Base-by-base conservation (phyloP, 2,888 invertebrate genomes). In the Oscheius onirici region DNA sequence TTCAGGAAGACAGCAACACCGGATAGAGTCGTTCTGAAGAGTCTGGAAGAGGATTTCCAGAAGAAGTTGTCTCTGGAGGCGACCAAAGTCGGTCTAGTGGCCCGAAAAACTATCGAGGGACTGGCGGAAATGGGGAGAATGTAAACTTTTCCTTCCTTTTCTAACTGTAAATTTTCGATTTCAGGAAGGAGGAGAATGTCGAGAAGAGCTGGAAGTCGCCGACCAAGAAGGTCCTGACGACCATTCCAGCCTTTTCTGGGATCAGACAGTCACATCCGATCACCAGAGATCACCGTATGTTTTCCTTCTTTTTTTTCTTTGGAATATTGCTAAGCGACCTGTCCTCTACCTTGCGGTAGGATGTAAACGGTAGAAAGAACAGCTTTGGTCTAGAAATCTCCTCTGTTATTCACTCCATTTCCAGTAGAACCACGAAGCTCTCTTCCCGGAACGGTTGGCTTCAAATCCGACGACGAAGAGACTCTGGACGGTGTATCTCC, bases 201-300 rank as follows among this genome's bases (percentile, higher is more conserved):
- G 58, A 41, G 40, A 58, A 58, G 13, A n/a, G 20, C 5, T 58
- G 58, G 58, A 40, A 58, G 20, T 58, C 58, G 1, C 58, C 58
- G 13, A 10, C 41, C 3, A 58, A 58, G 20, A 58, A 41, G 58
- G 11, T n/a, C 11, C 24, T 1, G 2, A 20, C 15, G n/a, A 10
- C 11, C 8, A 58, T 58, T 17, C 58, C 58, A 3, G 20, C n/a
- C 11, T 58, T 58, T 41, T 58, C 58, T 2, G 58, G 58, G 5
- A 20, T 58, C 13, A 34, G 58, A 22, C 58, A 58, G 58, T 58
- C 58, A 11, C 58, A 58, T 41, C 58, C 58, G 2, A n/a, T 58
- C 17, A 43, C 40, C 1, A 58, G 41, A n/a, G 58, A 58, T 6
- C 20, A 40, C 13, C 10, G 58, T 58, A 58, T 41, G 28, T 26